A percentile compares a stretch with the other conserved stretches of the same genome.
Conservation (phyloP, 2,113 vertebrate genomes). For the Danio rerio region DNA sequence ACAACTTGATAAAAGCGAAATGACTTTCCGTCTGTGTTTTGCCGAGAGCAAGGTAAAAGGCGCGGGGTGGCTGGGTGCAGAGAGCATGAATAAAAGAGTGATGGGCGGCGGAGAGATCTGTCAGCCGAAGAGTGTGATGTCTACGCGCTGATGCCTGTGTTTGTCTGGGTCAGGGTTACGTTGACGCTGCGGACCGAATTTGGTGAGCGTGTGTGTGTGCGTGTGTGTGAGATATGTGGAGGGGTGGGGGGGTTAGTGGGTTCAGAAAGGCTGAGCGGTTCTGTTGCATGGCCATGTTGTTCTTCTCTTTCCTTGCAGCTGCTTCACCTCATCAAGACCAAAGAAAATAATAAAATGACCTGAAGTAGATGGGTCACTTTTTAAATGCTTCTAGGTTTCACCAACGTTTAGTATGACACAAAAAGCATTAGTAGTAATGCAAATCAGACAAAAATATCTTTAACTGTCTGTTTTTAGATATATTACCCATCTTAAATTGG, state of each 20-base stretch:
- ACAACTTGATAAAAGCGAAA: slow-evolving; percentile 78
- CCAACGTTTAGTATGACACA: not conserved
- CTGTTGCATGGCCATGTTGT: slow-evolving; percentile 64
- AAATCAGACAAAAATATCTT: no score
- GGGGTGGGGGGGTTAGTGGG: slow-evolving; percentile 71
- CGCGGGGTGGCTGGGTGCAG: slow-evolving; percentile 45
- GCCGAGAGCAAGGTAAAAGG: slow-evolving; percentile 70
- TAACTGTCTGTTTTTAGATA: no score
- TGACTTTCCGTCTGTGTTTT: slow-evolving; percentile 67
- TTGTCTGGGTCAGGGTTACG: slow-evolving; percentile 57
- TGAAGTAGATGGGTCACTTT: slow-evolving; percentile 42
- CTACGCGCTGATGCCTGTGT: slow-evolving; percentile 57
- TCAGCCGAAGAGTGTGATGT: slow-evolving; percentile 44
- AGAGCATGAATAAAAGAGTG: slow-evolving; percentile 52
- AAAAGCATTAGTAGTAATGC: no score
- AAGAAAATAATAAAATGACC: not conserved
- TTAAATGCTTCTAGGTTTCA: slow-evolving; percentile 13
- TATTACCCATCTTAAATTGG: no score
- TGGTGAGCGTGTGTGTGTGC: slow-evolving; percentile 9
- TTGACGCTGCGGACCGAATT: slow-evolving; percentile 47
- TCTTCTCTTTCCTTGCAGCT: slow-evolving; percentile 38
- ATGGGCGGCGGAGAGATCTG: slow-evolving; percentile 17
- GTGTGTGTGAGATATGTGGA: slow-evolving; percentile 46
- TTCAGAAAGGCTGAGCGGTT: slow-evolving; percentile 60
- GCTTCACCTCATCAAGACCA: slow-evolving; percentile 48